phyloP scores from a whole-genome alignment of 1,140 invertebrate species.

The Drosophila takahashii region DNA sequence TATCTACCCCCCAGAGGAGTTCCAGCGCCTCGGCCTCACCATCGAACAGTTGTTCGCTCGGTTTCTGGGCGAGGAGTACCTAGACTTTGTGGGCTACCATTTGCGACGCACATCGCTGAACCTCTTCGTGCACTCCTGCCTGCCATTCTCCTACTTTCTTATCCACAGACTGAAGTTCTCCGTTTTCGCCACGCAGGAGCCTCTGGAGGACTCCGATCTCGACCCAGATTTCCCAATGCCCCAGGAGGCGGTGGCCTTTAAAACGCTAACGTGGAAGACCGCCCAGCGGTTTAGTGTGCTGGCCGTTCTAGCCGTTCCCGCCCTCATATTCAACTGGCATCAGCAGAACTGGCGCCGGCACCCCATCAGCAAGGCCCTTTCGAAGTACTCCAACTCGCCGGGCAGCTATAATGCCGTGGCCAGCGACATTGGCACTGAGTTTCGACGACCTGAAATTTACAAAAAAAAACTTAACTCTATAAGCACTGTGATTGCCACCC shows the following conservation, averaged over 20 bases:
- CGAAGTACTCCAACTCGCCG: slow-evolving; percentile 87
- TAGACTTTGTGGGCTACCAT: slow-evolving; percentile 90
- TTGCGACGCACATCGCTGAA: slow-evolving; percentile 89
- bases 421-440: slow-evolving; percentile 91
- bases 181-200: slow-evolving; percentile 83
- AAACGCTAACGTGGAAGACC: slow-evolving; percentile 81
- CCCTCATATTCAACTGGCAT: slow-evolving; percentile 88
- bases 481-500: slow-evolving; percentile 90
- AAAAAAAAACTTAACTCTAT: slow-evolving; percentile 89
- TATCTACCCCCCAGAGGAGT: slow-evolving; percentile 91
- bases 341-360: slow-evolving; percentile 89
- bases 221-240: slow-evolving; percentile 82
- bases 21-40: slow-evolving; percentile 90
- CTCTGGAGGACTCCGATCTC: slow-evolving; percentile 75
- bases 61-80: slow-evolving; percentile 89
- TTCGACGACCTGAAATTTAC: slow-evolving; percentile 85
- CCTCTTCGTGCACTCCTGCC: slow-evolving; percentile 88
- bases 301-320: slow-evolving; percentile 74
- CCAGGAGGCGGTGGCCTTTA: slow-evolving; percentile 84
- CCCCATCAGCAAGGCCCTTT: slow-evolving; percentile 89
- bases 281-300: slow-evolving; percentile 84
- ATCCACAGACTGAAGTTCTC: slow-evolving; percentile 85
- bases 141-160: slow-evolving; percentile 90
- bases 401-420: slow-evolving; percentile 89
- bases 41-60: slow-evolving; percentile 88